Evolutionary conservation across 2,113 vertebrate species (phyloP).

Genomic region (Hipposideros armiger): DNA sequence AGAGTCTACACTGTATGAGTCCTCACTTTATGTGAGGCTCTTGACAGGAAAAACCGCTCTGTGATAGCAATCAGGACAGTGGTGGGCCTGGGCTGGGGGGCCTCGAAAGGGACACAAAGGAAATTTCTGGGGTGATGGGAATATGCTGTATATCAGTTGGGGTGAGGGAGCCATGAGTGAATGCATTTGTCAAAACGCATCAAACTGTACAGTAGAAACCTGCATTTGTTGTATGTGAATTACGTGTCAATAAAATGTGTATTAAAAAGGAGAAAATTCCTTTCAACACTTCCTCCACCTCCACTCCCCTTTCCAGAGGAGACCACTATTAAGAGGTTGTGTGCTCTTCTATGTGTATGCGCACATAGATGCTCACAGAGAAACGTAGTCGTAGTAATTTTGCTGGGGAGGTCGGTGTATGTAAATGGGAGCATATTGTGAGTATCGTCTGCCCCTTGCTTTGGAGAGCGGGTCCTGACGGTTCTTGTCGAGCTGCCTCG

Average conservation of each 20-base stretch:
- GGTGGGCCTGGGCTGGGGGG: not conserved
- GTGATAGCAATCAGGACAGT: not conserved
- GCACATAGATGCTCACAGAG: not conserved
- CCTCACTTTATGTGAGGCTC: not conserved
- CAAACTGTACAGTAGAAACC: not conserved
- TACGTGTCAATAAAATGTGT: not conserved
- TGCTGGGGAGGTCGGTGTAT: not conserved
- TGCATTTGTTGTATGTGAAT: not conserved
- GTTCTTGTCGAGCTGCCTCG: rapidly evolving
- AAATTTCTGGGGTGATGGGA: not conserved
- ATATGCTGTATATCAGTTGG: too few species aligned
- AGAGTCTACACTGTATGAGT: too few species aligned
- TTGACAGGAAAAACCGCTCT: not conserved
- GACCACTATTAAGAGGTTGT: not conserved
- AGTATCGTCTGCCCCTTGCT: not conserved
- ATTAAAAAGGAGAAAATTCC: not conserved
- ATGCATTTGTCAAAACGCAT: not conserved
- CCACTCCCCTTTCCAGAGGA: not conserved
- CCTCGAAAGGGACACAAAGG: not conserved
- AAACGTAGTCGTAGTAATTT: not conserved
- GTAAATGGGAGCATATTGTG: not conserved
- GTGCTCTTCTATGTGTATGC: not conserved
- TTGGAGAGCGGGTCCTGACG: not conserved
- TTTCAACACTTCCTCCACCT: not conserved
- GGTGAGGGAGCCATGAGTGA: not conserved